Evolutionary conservation across 2,888 invertebrate species (phyloP).

Genomic region (Eupithecia tripunctaria): DNA sequence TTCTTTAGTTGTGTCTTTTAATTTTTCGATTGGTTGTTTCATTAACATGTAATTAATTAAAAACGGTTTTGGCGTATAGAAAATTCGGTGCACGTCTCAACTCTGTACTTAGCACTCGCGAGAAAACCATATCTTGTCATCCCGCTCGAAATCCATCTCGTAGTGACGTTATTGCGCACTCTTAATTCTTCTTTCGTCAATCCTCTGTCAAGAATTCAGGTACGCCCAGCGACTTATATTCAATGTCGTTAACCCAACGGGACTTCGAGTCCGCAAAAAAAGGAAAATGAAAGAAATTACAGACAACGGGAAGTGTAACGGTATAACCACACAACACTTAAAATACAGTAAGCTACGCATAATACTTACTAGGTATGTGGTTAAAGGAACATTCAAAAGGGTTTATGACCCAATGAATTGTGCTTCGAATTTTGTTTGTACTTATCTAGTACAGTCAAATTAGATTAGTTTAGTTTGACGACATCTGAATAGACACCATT

Average conservation of each 20-base stretch:
- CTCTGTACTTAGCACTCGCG: too few relatives aligned
- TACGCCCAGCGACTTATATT: background rate
- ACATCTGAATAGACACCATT: too few relatives aligned
- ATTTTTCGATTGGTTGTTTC: too few relatives aligned
- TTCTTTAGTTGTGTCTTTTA: too few relatives aligned
- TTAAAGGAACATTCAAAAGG: background rate
- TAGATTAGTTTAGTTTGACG: too few relatives aligned
- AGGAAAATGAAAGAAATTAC: constrained; percentile 1
- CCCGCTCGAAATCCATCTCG: too few relatives aligned
- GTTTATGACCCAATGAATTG: background rate
- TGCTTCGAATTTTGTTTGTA: background rate
- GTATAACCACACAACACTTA: background rate
- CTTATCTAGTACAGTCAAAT: background rate
- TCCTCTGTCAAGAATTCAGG: background rate
- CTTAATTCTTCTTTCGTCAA: background rate
- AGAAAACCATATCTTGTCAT: too few relatives aligned
- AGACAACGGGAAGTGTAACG: background rate
- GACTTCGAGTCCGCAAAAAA: background rate
- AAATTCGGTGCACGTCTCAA: too few relatives aligned
- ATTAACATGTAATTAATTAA: too few relatives aligned
- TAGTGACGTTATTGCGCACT: too few relatives aligned
- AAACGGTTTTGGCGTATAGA: too few relatives aligned
- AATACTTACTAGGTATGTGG: background rate
- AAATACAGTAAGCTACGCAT: background rate
- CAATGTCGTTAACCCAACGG: background rate